Conservation (phyloP, 2,797 vertebrate species). For the Rhyacichthys aspro region DNA sequence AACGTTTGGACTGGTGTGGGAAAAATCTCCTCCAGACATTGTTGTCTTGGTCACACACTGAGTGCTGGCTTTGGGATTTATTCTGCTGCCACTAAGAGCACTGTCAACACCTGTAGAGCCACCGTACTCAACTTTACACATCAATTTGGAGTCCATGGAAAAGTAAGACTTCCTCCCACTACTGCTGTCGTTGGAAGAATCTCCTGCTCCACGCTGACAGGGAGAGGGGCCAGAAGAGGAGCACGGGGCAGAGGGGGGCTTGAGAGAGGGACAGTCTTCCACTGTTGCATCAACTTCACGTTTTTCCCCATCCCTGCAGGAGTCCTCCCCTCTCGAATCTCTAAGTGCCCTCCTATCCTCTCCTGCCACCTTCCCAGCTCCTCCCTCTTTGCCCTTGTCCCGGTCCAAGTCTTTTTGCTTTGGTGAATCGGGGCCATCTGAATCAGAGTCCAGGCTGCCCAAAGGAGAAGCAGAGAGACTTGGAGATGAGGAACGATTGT, state of each 20-base stretch:
- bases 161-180: constrained; percentile 81
- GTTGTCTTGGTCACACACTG: constrained; percentile 78
- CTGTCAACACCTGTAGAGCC: constrained; percentile 59
- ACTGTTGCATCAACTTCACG: constrained; percentile 70
- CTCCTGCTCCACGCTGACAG: constrained; percentile 72
- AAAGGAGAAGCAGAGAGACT: constrained; percentile 96
- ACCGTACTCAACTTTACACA: constrained; percentile 80
- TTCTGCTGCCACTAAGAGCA: constrained; percentile 69
- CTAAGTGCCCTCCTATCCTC: constrained; percentile 73
- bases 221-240: constrained; percentile 72
- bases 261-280: constrained; percentile 76
- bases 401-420: constrained; percentile 79
- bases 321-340: constrained; percentile 74
- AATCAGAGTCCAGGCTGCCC: constrained; percentile 95
- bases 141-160: constrained; percentile 81
- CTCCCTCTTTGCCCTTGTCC: constrained; percentile 78
- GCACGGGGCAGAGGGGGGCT: constrained; percentile 74
- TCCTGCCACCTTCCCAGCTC: constrained; percentile 65
- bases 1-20: constrained; percentile 76
- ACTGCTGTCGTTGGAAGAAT: constrained; percentile 73
- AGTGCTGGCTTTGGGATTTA: constrained; percentile 77
- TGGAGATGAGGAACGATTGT: constrained; percentile 97
- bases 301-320: constrained; percentile 76
- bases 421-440: constrained; percentile 86
- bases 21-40: constrained; percentile 76